A percentile compares a stretch with the other conserved stretches of the same genome.
These are phyloP conservation scores for Odontocerum albicorne DNA, from an alignment of 2,888 invertebrate species.

Conservation along the genomic window DNA sequence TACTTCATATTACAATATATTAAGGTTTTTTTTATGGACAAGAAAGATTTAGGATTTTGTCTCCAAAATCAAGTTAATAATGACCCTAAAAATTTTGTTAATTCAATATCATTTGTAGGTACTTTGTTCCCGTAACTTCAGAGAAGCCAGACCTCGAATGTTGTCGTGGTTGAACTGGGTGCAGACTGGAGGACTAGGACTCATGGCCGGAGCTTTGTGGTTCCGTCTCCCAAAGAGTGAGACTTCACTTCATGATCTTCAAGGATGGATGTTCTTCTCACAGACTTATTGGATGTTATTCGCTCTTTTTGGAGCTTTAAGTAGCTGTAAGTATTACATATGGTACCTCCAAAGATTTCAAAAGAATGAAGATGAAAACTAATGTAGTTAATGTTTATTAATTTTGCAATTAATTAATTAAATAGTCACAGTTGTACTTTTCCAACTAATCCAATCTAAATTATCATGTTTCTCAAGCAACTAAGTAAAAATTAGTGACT, in stretches of 20 bases:
- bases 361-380: too few relatives aligned
- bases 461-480: too few relatives aligned
- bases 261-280: slow-evolving; percentile 84
- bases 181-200: slow-evolving; percentile 70
- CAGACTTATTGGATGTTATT: slow-evolving; percentile 83
- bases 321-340: slow-evolving; percentile 71
- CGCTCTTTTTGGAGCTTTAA: slow-evolving; percentile 75
- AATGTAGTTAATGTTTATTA: too few relatives aligned
- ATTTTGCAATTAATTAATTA: too few relatives aligned
- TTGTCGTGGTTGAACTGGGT: slow-evolving; percentile 76
- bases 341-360: background rate
- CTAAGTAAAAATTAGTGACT: too few relatives aligned
- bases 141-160: slow-evolving; percentile 74
- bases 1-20: background rate
- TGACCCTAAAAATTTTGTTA: background rate
- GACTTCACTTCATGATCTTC: slow-evolving; percentile 73
- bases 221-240: slow-evolving; percentile 75
- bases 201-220: slow-evolving; percentile 77
- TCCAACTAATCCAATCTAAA: too few relatives aligned
- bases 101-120: slow-evolving; percentile 46
- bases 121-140: slow-evolving; percentile 73
- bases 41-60: background rate
- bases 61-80: background rate
- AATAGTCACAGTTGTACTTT: too few relatives aligned
- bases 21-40: background rate